Evolutionary conservation across 2,888 invertebrate species (phyloP), one percentile per base, ranked within the genome.

Genomic region (Embidobia sp.): DNA sequence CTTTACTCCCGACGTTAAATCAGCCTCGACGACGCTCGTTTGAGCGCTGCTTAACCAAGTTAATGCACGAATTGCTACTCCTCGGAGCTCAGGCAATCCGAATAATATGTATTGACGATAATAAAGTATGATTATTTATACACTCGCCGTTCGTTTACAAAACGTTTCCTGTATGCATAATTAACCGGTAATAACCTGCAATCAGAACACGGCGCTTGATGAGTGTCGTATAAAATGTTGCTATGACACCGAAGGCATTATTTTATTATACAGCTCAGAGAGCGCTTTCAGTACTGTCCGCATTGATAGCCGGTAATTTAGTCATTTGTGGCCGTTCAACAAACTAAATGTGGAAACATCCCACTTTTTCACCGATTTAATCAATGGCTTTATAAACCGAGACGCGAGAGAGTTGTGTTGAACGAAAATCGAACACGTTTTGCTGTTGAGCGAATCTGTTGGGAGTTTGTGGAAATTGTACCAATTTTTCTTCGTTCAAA

Each of bases 121-220:
- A 18, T 49, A 40, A 63, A 40, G 27, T 22, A 51, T 29, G 49
- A 48, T 48, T 63, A 48, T 49, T 63, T 63, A 48, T 48, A 37
- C n/a, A n/a, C n/a, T n/a, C n/a, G 48, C n/a, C 10, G 33, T 44
- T 64, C 44, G 11, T 48, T 49, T 51, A 13, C 22, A 16, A 69
- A 69, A 69, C 22, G 44, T 70, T 70, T 44, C 49, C 46, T 57
- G 49, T 49, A 49, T 42, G 42, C 57, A 59, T 69, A 69, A 69
- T 69, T 57, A 57, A 48, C 31, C 27, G 35, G 26, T 59, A 57
- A 57, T 57, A 49, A 69, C 59, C 40, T 57, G 29, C 49, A 49
- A 69, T 69, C 49, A 49, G 22, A 42, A 18, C 19, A 8, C 19
- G 3, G 11, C 26, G 22, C 11, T 44, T 35, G 37, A 57, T 31